Conservation (phyloP, 2,888 invertebrate species). For the Griposia aprilina region DNA sequence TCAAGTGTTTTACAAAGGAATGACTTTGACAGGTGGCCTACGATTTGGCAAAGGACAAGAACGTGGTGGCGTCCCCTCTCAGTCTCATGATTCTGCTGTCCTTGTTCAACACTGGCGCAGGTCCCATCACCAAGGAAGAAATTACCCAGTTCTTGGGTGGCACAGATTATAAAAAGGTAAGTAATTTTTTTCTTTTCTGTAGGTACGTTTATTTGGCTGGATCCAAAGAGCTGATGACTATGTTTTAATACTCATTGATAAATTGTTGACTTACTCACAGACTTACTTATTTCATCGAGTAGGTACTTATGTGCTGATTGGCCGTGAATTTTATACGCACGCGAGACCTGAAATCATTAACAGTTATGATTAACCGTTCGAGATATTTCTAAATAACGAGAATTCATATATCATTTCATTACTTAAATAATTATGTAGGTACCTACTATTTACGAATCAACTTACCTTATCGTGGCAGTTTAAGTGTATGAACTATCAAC, state of each 20-base stretch:
- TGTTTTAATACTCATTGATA: neutral
- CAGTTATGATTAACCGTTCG: neutral
- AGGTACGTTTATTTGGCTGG: neutral
- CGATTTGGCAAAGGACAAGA: slow-evolving; percentile 69
- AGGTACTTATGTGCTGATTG: neutral
- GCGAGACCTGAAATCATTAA: neutral
- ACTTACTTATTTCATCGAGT: neutral
- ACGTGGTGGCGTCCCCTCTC: slow-evolving; percentile 76
- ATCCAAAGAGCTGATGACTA: neutral
- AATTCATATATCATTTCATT: neutral
- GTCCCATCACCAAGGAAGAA: slow-evolving; percentile 63
- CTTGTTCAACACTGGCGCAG: slow-evolving; percentile 72
- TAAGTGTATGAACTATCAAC: neutral
- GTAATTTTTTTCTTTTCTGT: neutral
- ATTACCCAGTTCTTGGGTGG: slow-evolving; percentile 70
- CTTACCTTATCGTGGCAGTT: slow-evolving; percentile 8
- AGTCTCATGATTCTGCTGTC: slow-evolving; percentile 74
- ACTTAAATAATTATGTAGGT: neutral
- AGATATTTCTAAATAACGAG: neutral
- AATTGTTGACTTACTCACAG: neutral
- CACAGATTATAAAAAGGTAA: slow-evolving; percentile 68
- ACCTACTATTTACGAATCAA: slow-evolving; percentile 17
- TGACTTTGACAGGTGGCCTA: slow-evolving; percentile 71
- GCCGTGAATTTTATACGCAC: neutral
- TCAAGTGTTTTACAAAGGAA: neutral